Evolutionary conservation across 2,113 vertebrate genomes (phyloP), one percentile per base, ranked within the genome.

Genomic region (Psophia crepitans): DNA sequence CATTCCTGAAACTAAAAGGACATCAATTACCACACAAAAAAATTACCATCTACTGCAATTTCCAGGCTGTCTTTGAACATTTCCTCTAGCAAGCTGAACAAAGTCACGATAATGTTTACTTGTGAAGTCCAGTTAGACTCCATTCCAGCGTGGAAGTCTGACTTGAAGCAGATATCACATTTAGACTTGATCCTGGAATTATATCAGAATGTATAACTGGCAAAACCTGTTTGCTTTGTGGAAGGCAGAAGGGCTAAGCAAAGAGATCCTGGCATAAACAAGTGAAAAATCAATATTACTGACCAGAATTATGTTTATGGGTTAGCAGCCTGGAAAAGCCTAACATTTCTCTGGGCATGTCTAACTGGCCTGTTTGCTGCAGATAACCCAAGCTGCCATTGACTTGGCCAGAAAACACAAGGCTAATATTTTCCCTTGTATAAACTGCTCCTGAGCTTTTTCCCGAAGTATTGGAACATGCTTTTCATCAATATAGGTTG

Each of bases 401-500:
- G 76, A 56, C 89, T 66, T 86, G 79, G 22, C 70, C 78, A 83
- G 66, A 64, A 86, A 90, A 90, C 63, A n/a, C 30, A 63, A 77
- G 56, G 39, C 43, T 60, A 81, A 32, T 92, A 44, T 81, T 96
- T 94, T 93, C 83, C 71, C 89, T 83, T 77, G 41, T 70, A 37
- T 86, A 74, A 93, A 69, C 56, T 71, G 30, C 88, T 92, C 64
- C 82, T 48, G 56, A 96, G 35, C 16, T 86, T 84, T 83, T 23
- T 1, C 21, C 17, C 8, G 24, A 77, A 75, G 30, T 84, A 78
- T 44, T 81, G 73, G 83, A 87, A 48, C 68, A 58, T 37, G 46
- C 27, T 93, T 95, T 94, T 94, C 85, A 84, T 92, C 76, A 64
- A 39, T 95, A 84, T 80, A 82, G 39, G 51, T n/a, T 95, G 90